These are phyloP conservation scores for Mus pahari DNA, from an alignment of 2,113 vertebrate genomes.

Conservation along the genomic window DNA sequence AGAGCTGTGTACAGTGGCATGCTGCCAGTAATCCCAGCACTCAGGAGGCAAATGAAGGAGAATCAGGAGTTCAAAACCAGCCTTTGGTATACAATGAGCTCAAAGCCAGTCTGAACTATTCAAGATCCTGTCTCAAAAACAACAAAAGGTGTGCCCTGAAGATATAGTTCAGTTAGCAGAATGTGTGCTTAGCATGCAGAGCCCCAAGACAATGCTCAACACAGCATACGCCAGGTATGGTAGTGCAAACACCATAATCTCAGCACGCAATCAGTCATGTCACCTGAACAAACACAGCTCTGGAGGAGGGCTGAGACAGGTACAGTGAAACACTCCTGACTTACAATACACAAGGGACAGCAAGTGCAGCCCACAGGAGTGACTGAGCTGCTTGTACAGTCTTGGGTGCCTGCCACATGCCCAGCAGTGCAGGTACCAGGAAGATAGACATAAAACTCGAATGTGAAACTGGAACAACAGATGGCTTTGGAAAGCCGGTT, in stretches of 20 bases:
- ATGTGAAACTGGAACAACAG: not conserved
- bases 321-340: fast-evolving
- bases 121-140: not conserved
- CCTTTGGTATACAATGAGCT: not conserved
- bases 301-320: not conserved
- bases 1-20: not conserved
- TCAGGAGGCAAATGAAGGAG: not conserved
- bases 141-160: not conserved
- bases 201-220: no score
- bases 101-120: not conserved
- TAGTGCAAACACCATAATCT: no score
- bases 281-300: not conserved
- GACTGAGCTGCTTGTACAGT: not conserved
- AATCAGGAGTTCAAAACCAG: not conserved
- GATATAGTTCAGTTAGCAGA: not conserved
- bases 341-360: fast-evolving
- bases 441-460: not conserved
- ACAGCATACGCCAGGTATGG: not conserved
- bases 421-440: not conserved
- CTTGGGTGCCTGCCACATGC: not conserved
- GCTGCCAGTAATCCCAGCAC: not conserved
- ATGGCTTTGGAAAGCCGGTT: not conserved
- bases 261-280: fast-evolving
- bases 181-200: not conserved
- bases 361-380: no score